A percentile compares a stretch with the other conserved stretches of the same genome.
Conservation (phyloP, 2,888 invertebrate genomes). For the Perdita meconis region DNA sequence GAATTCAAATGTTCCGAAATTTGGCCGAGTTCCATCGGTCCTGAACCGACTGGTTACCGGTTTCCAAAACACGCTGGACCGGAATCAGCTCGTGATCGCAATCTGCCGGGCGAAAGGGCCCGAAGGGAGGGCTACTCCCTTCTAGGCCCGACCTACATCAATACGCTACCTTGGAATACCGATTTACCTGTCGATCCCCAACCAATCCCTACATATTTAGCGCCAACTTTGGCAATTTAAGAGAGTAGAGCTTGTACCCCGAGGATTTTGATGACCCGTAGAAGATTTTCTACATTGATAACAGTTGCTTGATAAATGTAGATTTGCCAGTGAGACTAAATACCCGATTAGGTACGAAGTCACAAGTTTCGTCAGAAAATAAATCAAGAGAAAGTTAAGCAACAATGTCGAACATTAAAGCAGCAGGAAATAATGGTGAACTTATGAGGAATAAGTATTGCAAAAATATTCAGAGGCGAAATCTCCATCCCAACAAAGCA, state of each 20-base stretch:
- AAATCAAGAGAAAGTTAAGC: too few relatives aligned
- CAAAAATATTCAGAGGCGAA: too few relatives aligned
- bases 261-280: neutral
- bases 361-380: too few relatives aligned
- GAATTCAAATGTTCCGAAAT: conserved; percentile 60
- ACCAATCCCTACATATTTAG: conserved; percentile 6
- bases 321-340: too few relatives aligned
- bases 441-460: too few relatives aligned
- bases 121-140: conserved; percentile 52
- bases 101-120: conserved; percentile 56
- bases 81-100: conserved; percentile 50
- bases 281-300: too few relatives aligned
- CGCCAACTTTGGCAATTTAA: neutral
- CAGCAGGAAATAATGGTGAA: too few relatives aligned
- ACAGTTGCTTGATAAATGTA: too few relatives aligned
- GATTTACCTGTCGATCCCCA: conserved; percentile 30
- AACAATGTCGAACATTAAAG: too few relatives aligned
- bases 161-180: conserved; percentile 37
- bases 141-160: conserved; percentile 55
- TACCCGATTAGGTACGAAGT: too few relatives aligned
- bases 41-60: conserved; percentile 50
- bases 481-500: too few relatives aligned
- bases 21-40: conserved; percentile 68
- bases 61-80: conserved; percentile 41
- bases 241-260: neutral